Percentiles rank a stretch among this genome's conserved stretches.
Conservation (phyloP, 2,888 invertebrate species). For the Hermodice carunculata region DNA sequence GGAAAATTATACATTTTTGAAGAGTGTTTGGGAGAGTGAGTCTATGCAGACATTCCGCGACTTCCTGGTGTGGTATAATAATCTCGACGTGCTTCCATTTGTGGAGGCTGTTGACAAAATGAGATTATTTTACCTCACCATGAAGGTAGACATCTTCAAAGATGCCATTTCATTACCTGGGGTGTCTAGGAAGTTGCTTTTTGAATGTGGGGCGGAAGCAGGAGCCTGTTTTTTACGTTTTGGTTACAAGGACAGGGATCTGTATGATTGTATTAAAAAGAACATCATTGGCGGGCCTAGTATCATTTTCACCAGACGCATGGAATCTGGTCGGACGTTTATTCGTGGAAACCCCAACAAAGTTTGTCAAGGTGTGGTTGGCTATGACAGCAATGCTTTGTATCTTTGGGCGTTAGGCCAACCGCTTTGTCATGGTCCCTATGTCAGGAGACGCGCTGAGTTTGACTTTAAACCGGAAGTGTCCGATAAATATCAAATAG, state of each 20-base stretch:
- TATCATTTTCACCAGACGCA: too few species aligned
- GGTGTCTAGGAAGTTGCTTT: neutral
- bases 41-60: neutral
- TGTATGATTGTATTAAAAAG: neutral
- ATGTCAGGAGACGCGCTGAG: neutral
- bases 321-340: neutral
- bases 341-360: neutral
- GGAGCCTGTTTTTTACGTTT: neutral
- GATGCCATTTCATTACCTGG: constrained; percentile 6
- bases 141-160: constrained; percentile 6
- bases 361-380: neutral
- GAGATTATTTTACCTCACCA: neutral
- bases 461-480: neutral
- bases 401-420: neutral
- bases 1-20: neutral
- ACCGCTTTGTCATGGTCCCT: too few species aligned
- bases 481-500: neutral
- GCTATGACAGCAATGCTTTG: neutral
- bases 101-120: constrained; percentile 3
- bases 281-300: too few species aligned
- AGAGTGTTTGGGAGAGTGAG: neutral
- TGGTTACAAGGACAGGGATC: neutral
- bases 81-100: constrained; percentile 2
- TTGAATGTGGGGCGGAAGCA: too few species aligned
- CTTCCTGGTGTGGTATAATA: constrained; percentile 2